Conservation (phyloP, 2,888 invertebrate species). For the Euplexia lucipara region DNA sequence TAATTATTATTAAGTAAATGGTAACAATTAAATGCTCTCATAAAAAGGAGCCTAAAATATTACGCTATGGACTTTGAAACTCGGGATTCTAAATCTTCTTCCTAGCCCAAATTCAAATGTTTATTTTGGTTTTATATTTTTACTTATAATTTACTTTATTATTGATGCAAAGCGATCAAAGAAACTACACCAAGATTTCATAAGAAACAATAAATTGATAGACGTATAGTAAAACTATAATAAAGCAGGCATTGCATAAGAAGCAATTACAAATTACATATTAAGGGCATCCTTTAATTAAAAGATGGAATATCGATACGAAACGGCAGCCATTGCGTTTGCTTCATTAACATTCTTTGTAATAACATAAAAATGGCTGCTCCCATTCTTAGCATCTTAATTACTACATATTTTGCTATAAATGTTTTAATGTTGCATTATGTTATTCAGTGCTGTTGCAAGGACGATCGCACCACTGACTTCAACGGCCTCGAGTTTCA, state of each 20-base stretch:
- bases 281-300: constrained; percentile 54
- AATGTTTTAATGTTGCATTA: constrained; percentile 37
- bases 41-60: no score
- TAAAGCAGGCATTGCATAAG: constrained; percentile 26
- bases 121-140: no score
- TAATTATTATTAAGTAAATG: no score
- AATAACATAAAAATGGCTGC: constrained; percentile 37
- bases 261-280: constrained; percentile 28
- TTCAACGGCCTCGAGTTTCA: constrained; percentile 7
- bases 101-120: no score
- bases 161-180: constrained; percentile 10
- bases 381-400: constrained; percentile 57
- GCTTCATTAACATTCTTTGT: constrained; percentile 55
- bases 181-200: no score
- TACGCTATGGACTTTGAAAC: no score
- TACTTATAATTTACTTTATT: no score
- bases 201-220: constrained; percentile 11
- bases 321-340: constrained; percentile 24
- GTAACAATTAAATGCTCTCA: no score
- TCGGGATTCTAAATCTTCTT: no score
- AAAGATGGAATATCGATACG: constrained; percentile 49
- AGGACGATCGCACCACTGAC: constrained; percentile 44
- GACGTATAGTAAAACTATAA: neutral
- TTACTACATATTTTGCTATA: constrained; percentile 45
- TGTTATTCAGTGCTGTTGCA: constrained; percentile 36